Conservation (phyloP, 2,113 vertebrate species). For the Bombycilla garrulus region DNA sequence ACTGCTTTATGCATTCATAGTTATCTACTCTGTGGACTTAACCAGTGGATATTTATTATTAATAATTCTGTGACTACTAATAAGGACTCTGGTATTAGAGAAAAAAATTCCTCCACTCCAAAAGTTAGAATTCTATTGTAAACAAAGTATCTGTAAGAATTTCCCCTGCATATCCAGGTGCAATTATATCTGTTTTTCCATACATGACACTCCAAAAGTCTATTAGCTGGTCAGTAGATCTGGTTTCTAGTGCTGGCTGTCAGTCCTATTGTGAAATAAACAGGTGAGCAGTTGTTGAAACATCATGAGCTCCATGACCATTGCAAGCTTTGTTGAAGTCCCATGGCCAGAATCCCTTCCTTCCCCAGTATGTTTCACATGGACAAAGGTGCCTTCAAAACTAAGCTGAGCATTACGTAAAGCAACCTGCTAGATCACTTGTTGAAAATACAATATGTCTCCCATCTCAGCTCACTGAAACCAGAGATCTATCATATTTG, state of each 20-base stretch:
- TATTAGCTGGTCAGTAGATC: not conserved
- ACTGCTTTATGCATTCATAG: not conserved
- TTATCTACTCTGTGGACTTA: not conserved
- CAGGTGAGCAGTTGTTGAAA: not conserved
- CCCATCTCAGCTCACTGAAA: not conserved
- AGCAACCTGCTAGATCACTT: not conserved
- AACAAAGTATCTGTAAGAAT: not conserved
- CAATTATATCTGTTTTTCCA: not conserved
- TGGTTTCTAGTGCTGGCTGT: not conserved
- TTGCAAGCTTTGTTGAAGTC: not conserved
- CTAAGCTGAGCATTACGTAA: not conserved
- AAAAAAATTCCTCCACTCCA: not conserved
- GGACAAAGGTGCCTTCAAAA: not conserved
- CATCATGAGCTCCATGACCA: rapidly evolving
- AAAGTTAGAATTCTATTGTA: not conserved
- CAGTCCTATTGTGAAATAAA: not conserved
- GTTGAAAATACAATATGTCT: not conserved
- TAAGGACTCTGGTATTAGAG: not conserved
- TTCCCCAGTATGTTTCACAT: not conserved
- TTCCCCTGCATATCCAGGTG: not conserved
- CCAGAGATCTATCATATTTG: not conserved
- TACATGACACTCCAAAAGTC: not conserved
- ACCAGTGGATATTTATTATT: not conserved
- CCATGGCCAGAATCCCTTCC: rapidly evolving
- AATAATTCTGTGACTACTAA: not conserved